Evolutionary conservation across 2,797 vertebrate genomes (phyloP), one percentile per base, ranked within the genome.

Genomic region (Lycodopsis pacificus): DNA sequence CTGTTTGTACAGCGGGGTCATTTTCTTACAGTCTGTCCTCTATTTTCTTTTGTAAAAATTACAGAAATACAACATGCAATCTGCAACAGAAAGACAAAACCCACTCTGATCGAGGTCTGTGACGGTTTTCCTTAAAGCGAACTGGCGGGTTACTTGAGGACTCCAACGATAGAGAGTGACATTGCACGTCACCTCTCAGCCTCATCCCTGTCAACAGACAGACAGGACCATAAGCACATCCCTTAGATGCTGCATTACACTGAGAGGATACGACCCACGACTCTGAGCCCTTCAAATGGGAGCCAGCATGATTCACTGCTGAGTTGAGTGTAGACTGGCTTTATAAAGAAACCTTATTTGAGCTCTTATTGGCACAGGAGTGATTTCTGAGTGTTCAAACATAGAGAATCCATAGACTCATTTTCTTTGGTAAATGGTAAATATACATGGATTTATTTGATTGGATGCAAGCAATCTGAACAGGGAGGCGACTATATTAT

Each of bases 91-190:
- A 70, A 73, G 61, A n/a, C 8, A 25, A 27, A 68, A 9, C 8
- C 10, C 30, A 3, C 53, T 64, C 27, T n/a, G 12, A 76, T 65
- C 22, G 30, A 22, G 4, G 36, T 22, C 71, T 51, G 38, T 61
- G n/a, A 56, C 19, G 9, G 77, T 67, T 69, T 58, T 20, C 30
- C 59, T 59, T 87, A 79, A 94, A 78, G 57, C 5, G 13, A 83
- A 44, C 30, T 85, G 91, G 85, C 83, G 82, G 83, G 48, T 86
- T 68, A 69, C 73, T 88, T 86, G 81, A 80, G 56, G 49, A 77
- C 40, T 81, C 68, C 62, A 76, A 80, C 86, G 79, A 91, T 53
- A 80, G 77, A 74, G 76, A 66, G 36, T 71, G 76, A 79, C 83
- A 68, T 25, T 49, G 58, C 12, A 7, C 19, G 42, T 77, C 86